Conservation (phyloP, 2,888 invertebrate genomes). For the Calliphora vomitoria region DNA sequence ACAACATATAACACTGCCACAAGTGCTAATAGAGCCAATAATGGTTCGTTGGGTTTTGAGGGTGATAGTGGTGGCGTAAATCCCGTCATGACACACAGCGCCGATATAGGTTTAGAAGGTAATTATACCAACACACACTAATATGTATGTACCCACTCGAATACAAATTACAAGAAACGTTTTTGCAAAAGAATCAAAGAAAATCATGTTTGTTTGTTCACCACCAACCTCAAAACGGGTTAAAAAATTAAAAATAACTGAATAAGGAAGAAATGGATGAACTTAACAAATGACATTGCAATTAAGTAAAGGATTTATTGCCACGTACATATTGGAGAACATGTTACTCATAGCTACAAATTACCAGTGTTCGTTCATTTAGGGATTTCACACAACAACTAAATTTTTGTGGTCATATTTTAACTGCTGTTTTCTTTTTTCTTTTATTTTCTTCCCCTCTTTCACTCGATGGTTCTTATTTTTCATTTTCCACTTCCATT, state of each 20-base stretch:
- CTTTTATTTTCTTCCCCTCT: constrained; percentile 26
- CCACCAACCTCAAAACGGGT: constrained; percentile 19
- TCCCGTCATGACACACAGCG: constrained; percentile 83
- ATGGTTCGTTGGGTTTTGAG: constrained; percentile 78
- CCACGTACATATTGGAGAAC: not conserved
- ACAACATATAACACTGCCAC: constrained; percentile 73
- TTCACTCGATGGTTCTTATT: constrained; percentile 6
- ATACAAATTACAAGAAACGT: constrained; percentile 6
- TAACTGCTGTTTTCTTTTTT: constrained; percentile 37
- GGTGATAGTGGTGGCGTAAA: constrained; percentile 78
- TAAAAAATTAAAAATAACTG: constrained; percentile 19
- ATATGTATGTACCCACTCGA: not conserved
- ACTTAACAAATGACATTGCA: constrained; percentile 65
- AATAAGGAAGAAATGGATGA: constrained; percentile 22
- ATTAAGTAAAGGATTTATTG: constrained; percentile 65
- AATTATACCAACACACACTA: constrained; percentile 53
- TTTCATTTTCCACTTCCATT: constrained; percentile 16
- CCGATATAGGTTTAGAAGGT: constrained; percentile 83
- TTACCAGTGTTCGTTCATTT: constrained; percentile 45
- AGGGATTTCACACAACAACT: not conserved
- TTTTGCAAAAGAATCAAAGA: constrained; percentile 29
- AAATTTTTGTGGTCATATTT: constrained; percentile 60
- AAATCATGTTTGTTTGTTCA: constrained; percentile 42
- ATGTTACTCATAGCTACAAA: constrained; percentile 42
- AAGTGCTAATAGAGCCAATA: constrained; percentile 76